phyloP scores from a whole-genome alignment of 2,888 invertebrate species.

The Willowsia nigromaculata region DNA sequence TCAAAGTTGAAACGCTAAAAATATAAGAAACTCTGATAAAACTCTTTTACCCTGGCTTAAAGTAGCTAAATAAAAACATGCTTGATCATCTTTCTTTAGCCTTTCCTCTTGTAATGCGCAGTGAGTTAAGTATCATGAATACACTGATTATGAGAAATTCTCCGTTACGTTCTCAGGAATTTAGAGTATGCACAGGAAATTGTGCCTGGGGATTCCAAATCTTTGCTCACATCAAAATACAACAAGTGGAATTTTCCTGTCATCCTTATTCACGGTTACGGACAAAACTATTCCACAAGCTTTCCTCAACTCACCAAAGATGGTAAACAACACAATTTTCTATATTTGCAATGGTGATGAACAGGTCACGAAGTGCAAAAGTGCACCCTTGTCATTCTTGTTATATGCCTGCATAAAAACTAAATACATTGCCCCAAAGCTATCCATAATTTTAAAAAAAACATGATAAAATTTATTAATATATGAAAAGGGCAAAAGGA shows the following conservation, averaged over 20 bases:
- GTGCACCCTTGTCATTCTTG: too few relatives aligned
- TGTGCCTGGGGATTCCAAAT: constrained; percentile 73
- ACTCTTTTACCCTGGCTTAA: too few relatives aligned
- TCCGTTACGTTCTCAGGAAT: constrained; percentile 61
- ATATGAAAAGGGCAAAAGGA: too few relatives aligned
- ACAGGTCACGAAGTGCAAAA: not conserved
- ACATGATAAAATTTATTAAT: too few relatives aligned
- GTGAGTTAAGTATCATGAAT: too few relatives aligned
- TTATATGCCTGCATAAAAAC: not conserved
- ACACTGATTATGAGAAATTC: not conserved
- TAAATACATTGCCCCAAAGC: too few relatives aligned
- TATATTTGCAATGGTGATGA: not conserved
- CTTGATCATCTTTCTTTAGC: too few relatives aligned
- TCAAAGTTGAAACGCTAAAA: too few relatives aligned
- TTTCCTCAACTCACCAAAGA: constrained; percentile 76
- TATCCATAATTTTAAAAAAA: too few relatives aligned
- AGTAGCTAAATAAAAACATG: too few relatives aligned
- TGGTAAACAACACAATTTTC: constrained; percentile 56
- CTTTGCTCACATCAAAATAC: constrained; percentile 71
- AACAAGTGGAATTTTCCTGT: constrained; percentile 75
- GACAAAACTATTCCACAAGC: constrained; percentile 74
- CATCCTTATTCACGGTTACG: constrained; percentile 72
- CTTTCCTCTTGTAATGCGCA: too few relatives aligned
- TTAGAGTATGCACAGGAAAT: constrained; percentile 73
- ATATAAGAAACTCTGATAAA: too few relatives aligned